Percentiles rank a stretch among this genome's conserved stretches.
Evolutionary conservation across 2,888 invertebrate genomes (phyloP).

Genomic region (Melipona beecheii): DNA sequence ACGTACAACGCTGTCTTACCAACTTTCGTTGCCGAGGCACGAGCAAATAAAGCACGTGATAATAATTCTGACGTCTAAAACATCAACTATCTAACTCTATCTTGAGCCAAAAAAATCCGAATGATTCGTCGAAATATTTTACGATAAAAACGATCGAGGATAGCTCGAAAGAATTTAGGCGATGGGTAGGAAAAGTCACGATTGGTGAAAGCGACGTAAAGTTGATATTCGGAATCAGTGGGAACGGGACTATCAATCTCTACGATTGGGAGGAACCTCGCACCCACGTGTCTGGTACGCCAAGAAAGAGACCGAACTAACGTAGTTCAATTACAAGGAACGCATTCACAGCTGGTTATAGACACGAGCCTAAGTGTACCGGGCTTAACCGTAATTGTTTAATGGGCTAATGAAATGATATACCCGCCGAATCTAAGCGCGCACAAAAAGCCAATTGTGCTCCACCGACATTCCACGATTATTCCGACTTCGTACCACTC

Average conservation of each 20-base stretch:
- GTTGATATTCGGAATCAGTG: constrained; percentile 31
- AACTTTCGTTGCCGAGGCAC: not conserved
- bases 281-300: constrained; percentile 54
- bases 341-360: constrained; percentile 74
- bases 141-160: not conserved
- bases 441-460: constrained; percentile 74
- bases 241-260: constrained; percentile 31
- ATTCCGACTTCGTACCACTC: constrained; percentile 42
- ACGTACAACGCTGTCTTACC: not conserved
- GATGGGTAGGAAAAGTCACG: not conserved
- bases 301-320: constrained; percentile 55
- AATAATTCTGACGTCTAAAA: not conserved
- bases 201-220: not conserved
- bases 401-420: constrained; percentile 81
- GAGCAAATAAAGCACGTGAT: not conserved
- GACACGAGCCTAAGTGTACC: constrained; percentile 63
- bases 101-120: too few species aligned
- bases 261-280: not conserved
- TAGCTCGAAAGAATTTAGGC: not conserved
- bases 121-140: not conserved
- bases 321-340: constrained; percentile 70
- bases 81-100: not conserved
- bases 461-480: constrained; percentile 66
- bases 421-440: constrained; percentile 77
- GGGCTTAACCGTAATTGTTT: constrained; percentile 76